A percentile compares a stretch with the other conserved stretches of the same genome.
phyloP scores from a whole-genome alignment of 2,797 vertebrate genomes.

The Coregonus suidteri region DNA sequence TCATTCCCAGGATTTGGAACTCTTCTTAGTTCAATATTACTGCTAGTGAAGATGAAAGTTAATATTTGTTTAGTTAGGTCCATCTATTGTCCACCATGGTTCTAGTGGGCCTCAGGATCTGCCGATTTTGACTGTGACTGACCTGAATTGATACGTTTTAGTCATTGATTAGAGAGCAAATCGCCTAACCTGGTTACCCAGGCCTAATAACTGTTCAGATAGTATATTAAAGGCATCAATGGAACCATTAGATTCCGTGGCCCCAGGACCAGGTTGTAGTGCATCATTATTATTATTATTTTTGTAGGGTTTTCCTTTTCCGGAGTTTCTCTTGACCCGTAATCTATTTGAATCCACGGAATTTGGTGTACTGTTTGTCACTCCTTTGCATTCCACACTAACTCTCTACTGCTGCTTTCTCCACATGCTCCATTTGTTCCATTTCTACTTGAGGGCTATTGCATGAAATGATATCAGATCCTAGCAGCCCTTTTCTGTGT shows the following conservation, averaged over 20 bases:
- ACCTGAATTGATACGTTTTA: constrained; percentile 21
- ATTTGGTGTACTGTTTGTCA: neutral
- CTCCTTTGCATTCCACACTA: neutral
- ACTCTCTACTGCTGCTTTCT: constrained; percentile 6
- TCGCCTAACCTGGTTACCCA: neutral
- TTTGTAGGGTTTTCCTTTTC: neutral
- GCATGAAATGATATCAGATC: neutral
- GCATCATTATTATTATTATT: no score
- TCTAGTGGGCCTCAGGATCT: neutral
- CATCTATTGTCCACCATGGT: neutral
- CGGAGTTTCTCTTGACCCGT: neutral
- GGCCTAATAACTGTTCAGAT: constrained; percentile 17
- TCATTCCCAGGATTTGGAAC: neutral
- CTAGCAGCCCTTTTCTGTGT: constrained; percentile 6
- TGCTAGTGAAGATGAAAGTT: neutral
- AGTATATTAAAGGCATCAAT: neutral
- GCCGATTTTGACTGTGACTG: neutral
- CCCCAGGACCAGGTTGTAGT: neutral
- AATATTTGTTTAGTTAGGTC: neutral
- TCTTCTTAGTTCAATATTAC: neutral
- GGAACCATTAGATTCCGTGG: constrained; percentile 1
- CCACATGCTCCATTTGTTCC: neutral
- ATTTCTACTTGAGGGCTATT: neutral
- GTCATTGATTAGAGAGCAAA: neutral
- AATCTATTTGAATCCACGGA: neutral